Conservation (phyloP, 2,113 vertebrate species). For the Apodemus speciosus region DNA sequence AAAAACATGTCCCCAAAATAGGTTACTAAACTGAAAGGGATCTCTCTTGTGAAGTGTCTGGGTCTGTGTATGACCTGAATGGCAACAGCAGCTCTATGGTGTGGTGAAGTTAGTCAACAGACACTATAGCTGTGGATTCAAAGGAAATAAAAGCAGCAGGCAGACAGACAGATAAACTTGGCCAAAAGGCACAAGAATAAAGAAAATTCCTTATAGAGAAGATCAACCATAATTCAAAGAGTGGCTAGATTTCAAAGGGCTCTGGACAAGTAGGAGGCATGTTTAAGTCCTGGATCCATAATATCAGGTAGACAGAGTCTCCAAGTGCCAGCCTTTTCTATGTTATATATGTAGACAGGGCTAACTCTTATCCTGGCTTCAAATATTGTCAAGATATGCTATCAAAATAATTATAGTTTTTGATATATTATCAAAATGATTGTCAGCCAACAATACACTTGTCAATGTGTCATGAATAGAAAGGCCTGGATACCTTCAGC, state of each 20-base stretch:
- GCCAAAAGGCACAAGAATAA: neutral
- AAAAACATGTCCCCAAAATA: constrained; percentile 58
- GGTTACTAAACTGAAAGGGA: constrained; percentile 51
- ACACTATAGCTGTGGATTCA: constrained; percentile 52
- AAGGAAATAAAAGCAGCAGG: constrained; percentile 59
- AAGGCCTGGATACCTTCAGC: neutral
- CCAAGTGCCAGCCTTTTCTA: neutral
- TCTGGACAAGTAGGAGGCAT: neutral
- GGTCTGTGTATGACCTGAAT: neutral
- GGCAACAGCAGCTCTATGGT: constrained; percentile 60
- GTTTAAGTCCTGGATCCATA: neutral
- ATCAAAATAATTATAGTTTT: neutral
- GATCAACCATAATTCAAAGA: neutral
- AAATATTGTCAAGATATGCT: neutral
- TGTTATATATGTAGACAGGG: neutral
- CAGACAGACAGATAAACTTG: constrained; percentile 30
- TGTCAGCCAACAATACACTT: neutral
- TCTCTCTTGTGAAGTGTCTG: constrained; percentile 49
- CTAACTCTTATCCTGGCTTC: neutral
- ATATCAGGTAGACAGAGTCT: neutral
- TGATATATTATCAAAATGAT: neutral
- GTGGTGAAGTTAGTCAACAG: constrained; percentile 63
- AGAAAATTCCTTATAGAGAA: neutral
- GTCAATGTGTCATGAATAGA: neutral
- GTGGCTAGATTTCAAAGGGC: neutral